Conservation (phyloP, 2,888 invertebrate genomes). For the Pyrrhosoma nymphula region DNA sequence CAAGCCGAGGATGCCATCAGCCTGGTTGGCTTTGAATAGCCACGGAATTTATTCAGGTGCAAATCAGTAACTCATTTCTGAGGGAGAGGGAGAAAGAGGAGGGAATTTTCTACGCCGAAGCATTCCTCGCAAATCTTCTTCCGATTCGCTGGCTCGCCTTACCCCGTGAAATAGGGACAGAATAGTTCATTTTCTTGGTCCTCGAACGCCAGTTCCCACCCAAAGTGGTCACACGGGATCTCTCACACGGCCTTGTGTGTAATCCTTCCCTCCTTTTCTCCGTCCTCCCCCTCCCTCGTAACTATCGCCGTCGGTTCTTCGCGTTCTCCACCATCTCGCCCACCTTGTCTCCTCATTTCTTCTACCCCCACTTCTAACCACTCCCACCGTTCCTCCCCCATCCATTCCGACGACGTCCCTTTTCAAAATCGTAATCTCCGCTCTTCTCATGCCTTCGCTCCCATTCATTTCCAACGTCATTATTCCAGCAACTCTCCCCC, state of each 20-base stretch:
- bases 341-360: neutral
- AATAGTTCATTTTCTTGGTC: neutral
- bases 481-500: neutral
- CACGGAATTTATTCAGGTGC: no score
- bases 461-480: slow-evolving; percentile 31
- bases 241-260: neutral
- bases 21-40: no score
- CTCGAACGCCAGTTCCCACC: neutral
- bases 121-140: no score
- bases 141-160: neutral
- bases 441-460: slow-evolving; percentile 1
- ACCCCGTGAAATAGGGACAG: neutral
- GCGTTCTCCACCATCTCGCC: neutral
- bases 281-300: no score
- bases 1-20: no score
- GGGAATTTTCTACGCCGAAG: no score
- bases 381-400: neutral
- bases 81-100: no score
- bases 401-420: neutral
- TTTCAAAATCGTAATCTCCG: slow-evolving; percentile 33
- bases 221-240: neutral
- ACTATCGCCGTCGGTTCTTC: neutral
- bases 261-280: neutral
- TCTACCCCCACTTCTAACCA: neutral
- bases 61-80: no score